Conservation (phyloP, 2,113 vertebrate species). For the Amphilophus citrinellus region DNA sequence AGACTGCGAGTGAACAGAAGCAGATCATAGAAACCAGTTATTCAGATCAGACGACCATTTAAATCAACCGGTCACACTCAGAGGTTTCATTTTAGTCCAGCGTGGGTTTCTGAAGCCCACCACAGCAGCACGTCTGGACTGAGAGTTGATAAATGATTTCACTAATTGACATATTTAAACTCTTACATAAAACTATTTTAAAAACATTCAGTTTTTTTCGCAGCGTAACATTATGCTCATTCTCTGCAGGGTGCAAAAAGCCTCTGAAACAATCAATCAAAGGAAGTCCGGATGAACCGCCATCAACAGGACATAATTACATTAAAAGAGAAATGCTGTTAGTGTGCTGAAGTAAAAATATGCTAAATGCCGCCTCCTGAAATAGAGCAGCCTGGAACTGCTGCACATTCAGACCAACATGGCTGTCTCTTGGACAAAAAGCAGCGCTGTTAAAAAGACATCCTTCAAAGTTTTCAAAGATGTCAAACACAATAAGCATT, state of each 20-base stretch:
- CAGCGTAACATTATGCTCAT: not conserved
- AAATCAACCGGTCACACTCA: constrained; percentile 46
- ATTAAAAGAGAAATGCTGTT: not conserved
- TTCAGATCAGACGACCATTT: constrained; percentile 54
- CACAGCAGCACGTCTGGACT: not conserved
- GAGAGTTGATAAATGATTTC: constrained; percentile 1
- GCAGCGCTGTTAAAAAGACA: not conserved
- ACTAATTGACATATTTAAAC: not conserved
- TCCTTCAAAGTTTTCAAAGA: constrained; percentile 1
- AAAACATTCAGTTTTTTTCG: constrained; percentile 1
- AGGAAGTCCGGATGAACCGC: not conserved
- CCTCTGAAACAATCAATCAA: not conserved
- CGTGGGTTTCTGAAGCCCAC: not conserved
- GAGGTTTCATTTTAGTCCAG: not conserved
- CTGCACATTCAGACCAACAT: not conserved
- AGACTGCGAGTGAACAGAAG: constrained; percentile 46
- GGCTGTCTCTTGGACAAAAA: not conserved
- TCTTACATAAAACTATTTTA: not conserved
- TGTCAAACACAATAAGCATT: not conserved
- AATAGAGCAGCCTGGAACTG: not conserved
- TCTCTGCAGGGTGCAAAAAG: not conserved
- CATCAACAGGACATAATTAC: not conserved
- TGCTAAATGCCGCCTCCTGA: not conserved
- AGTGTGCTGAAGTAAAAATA: not conserved
- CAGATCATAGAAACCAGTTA: constrained; percentile 47